Evolutionary conservation across 2,888 invertebrate species (phyloP), one percentile per base, ranked within the genome.

Genomic region (Eristalis pertinax): DNA sequence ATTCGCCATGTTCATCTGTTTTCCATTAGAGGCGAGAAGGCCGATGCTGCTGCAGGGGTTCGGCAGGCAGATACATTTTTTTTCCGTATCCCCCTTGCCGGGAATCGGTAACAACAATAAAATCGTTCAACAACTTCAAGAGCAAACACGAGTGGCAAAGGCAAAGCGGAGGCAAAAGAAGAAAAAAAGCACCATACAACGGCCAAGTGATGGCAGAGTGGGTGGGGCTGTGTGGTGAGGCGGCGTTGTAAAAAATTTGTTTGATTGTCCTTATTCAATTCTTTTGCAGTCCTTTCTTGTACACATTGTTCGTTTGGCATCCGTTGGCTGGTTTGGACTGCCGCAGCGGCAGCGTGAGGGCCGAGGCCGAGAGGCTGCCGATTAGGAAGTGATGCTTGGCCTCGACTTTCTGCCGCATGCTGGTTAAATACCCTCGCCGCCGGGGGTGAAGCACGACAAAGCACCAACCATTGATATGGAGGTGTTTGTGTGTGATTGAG

Each of bases 191-290:
- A 50, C 8, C 50, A n/a, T n/a, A n/a, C 43, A 43, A 43, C 43
- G 43, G 43, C 43, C 43, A 43, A 43, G 43, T n/a, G 43, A n/a
- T 1, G 19, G 50, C 7, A 5, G 1, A 5, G 8, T 19, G n/a
- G 24, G 29, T 13, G 24, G 58, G 24, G 24, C 19, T 7, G 58
- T 60, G 26, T 13, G n/a, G 4, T 24, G 8, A 32, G 43, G 58
- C 35, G 19, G 35, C n/a, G n/a, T n/a, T 62, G 50, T 68, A 78
- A 73, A 78, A 78, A 78, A 50, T 64, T 80, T 68, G 76, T 72
- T 76, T 72, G 72, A 76, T 68, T 77, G 76, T 76, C 72, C 72
- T 80, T 80, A 85, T 80, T 81, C 76, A 81, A 80, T 84, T 75
- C 67, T 60, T 75, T 65, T 29, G 19, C 19, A 29, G 26, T 22